Base-by-base conservation (phyloP, 2,113 vertebrate genomes). In the Centropus unirufus region DNA sequence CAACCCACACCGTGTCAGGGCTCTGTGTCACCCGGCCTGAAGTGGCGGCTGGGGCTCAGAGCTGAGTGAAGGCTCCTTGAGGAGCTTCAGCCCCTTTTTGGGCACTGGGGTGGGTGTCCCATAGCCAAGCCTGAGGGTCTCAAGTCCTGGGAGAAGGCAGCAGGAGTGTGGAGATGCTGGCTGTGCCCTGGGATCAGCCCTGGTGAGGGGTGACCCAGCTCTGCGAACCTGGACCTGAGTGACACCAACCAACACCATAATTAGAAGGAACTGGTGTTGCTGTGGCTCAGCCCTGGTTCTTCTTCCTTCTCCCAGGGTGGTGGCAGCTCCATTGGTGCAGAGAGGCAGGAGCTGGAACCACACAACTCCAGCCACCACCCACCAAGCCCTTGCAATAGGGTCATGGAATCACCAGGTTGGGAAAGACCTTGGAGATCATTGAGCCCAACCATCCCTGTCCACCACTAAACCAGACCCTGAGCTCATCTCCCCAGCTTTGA, bases 1-100 rank as follows among this genome's bases (percentile, higher is more conserved):
- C 2, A 18, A 52, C 47, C 59, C 14, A 0, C 0, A 6, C 2
- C 32, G 4, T 3, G 5, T 12, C 75, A 34, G 54, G 42, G 34
- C 59, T 67, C 69, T 3, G 11, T 5, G 36, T 13, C 24, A 2
- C 49, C 69, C 17, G 9, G 52, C 55, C 5, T 0, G 5, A n/a
- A 2, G 5, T 36, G 5, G 19, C 52, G 15, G 30, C 44, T 7
- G 5, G 4, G 3, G 29, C 23, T 18, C 11, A 11, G 4, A 4
- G 40, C 69, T 30, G 24, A 14, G 3, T 1, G 23, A 29, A 8
- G 32, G 77, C 76, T 30, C 30, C 36, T 36, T 10, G 3, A 8
- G 59, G 66, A 72, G 64, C 46, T 51, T 61, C 7, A 11, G 26
- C 40, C 14, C 36, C 36, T 36, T 36, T 36, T 36, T 36, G 36